phyloP scores from a whole-genome alignment of 2,113 vertebrate species.

The Eurypyga helias region DNA sequence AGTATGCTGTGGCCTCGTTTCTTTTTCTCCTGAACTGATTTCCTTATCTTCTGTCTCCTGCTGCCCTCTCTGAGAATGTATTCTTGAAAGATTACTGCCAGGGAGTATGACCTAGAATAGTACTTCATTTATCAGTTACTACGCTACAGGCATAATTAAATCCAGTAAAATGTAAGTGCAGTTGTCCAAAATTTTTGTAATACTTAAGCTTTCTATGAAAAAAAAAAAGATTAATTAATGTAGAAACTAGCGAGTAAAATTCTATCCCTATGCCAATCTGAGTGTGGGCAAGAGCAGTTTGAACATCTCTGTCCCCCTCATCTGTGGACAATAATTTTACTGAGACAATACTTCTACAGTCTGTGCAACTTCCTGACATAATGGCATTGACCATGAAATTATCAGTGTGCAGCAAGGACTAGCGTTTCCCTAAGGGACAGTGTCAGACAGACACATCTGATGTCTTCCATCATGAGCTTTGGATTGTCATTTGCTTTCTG shows the following conservation, averaged over 20 bases:
- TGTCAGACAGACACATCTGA: background rate
- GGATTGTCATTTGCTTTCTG: background rate
- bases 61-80: background rate
- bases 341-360: background rate
- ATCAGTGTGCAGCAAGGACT: background rate
- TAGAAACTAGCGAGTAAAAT: background rate
- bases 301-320: background rate
- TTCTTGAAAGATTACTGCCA: constrained; percentile 34
- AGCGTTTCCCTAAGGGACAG: background rate
- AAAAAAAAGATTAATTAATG: background rate
- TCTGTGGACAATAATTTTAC: background rate
- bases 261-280: background rate
- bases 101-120: constrained; percentile 20
- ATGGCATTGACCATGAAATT: background rate
- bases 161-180: background rate
- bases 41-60: constrained; percentile 13
- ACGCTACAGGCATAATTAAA: background rate
- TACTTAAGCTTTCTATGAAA: constrained; percentile 2
- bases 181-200: background rate
- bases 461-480: background rate
- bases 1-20: background rate
- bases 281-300: background rate
- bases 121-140: constrained; percentile 3
- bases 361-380: background rate
- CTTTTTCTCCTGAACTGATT: background rate